These are phyloP conservation scores for Hirudinaria manillensis DNA, from an alignment of 2,888 invertebrate genomes.

Conservation along the genomic window DNA sequence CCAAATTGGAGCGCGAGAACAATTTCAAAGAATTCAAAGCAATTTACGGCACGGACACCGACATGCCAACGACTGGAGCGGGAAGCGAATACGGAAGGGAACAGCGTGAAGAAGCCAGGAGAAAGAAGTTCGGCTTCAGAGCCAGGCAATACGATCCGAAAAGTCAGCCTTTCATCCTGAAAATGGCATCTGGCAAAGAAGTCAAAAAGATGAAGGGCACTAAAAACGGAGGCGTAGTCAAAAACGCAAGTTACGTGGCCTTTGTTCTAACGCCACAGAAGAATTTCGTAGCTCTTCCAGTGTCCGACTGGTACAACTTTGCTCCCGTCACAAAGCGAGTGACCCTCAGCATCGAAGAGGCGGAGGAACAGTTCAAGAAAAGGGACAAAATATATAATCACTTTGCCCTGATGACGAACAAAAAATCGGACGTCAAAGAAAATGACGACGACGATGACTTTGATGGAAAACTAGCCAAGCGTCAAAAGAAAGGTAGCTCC, in stretches of 20 bases:
- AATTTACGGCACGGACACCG: slow-evolving; percentile 70
- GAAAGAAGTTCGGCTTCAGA: slow-evolving; percentile 85
- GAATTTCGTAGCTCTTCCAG: too few species aligned
- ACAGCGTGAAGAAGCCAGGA: slow-evolving; percentile 82
- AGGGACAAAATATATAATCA: neutral
- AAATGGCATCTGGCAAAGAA: slow-evolving; percentile 72
- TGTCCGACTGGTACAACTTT: too few species aligned
- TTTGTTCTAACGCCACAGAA: too few species aligned
- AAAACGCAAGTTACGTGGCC: too few species aligned
- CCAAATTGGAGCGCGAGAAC: slow-evolving; percentile 88
- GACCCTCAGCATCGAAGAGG: slow-evolving; percentile 10
- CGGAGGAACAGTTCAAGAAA: neutral
- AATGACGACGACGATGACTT: neutral
- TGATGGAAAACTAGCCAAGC: neutral
- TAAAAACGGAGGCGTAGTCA: too few species aligned
- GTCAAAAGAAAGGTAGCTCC: neutral
- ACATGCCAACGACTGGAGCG: slow-evolving; percentile 87
- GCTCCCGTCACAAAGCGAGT: neutral
- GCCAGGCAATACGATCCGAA: slow-evolving; percentile 83
- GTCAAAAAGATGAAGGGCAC: slow-evolving; percentile 64
- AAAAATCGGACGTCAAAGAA: neutral
- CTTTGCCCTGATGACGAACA: neutral
- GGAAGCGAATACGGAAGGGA: slow-evolving; percentile 94
- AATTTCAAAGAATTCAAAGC: slow-evolving; percentile 79
- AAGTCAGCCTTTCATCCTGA: slow-evolving; percentile 93